These are phyloP conservation scores for Anoplopoma fimbria DNA, from an alignment of 2,113 vertebrate species.

Conservation along the genomic window DNA sequence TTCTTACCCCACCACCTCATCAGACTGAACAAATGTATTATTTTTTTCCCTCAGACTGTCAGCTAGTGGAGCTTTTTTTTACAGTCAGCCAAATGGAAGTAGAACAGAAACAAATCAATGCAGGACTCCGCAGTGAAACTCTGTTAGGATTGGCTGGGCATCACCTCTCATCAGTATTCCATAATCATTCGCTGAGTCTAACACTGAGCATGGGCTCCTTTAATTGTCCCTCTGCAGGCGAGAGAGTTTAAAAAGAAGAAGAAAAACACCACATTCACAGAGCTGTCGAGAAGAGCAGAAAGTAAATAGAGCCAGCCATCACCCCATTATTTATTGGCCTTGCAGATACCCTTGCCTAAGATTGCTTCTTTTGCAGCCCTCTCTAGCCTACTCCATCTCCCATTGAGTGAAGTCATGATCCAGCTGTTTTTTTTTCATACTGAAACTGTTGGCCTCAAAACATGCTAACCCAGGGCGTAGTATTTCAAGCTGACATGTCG, in stretches of 20 bases:
- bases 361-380: conserved; percentile 54
- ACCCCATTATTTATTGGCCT: conserved; percentile 65
- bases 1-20: conserved; percentile 6
- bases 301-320: conserved; percentile 67
- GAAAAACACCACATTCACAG: conserved; percentile 53
- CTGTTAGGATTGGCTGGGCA: conserved; percentile 46
- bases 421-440: conserved; percentile 49
- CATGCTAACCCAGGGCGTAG: conserved; percentile 45
- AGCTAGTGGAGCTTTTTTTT: conserved; percentile 19
- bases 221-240: conserved; percentile 76
- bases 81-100: not conserved
- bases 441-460: conserved; percentile 47
- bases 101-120: conserved; percentile 64
- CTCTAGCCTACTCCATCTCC: conserved; percentile 39
- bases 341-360: conserved; percentile 56
- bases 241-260: conserved; percentile 48
- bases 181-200: conserved; percentile 50
- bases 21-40: conserved; percentile 36
- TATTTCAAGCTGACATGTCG: conserved; percentile 59
- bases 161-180: conserved; percentile 77
- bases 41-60: conserved; percentile 38
- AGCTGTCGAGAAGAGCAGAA: conserved; percentile 60
- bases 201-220: conserved; percentile 46
- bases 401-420: conserved; percentile 51
- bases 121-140: conserved; percentile 46